A percentile compares a stretch with the other conserved stretches of the same genome.
phyloP scores from a whole-genome alignment of 1,140 invertebrate species.

The Radopholus similis region DNA sequence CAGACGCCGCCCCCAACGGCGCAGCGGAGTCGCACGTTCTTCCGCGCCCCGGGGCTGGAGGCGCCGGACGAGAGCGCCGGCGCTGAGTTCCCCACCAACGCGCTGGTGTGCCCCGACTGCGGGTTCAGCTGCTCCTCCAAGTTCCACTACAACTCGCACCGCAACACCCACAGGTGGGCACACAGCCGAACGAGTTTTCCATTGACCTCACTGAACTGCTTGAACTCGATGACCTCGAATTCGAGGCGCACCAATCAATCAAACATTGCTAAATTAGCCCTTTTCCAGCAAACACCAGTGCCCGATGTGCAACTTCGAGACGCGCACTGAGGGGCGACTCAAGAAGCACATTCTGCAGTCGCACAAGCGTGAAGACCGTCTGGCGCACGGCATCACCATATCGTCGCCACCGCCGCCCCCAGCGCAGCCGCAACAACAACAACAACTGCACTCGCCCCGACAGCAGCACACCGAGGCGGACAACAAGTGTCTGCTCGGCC shows the following conservation, averaged over 20 bases:
- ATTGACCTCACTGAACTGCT: too few relatives aligned
- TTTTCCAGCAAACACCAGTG: conserved; percentile 64
- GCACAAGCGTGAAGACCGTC: conserved; percentile 4
- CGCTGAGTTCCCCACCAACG: conserved; percentile 7
- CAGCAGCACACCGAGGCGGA: not conserved
- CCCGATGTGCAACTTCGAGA: conserved; percentile 66
- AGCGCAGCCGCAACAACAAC: not conserved
- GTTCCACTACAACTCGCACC: conserved; percentile 64
- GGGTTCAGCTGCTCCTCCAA: conserved; percentile 58
- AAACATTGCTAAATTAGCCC: too few relatives aligned
- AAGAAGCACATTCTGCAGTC: conserved; percentile 65
- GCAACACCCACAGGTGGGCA: conserved; percentile 65
- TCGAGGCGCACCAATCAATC: not conserved
- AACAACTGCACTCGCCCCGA: not conserved
- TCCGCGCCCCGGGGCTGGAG: conserved; percentile 39
- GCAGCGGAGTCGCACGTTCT: conserved; percentile 32
- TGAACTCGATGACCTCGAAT: not conserved
- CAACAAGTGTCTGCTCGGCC: not conserved
- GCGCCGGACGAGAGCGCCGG: conserved; percentile 22
- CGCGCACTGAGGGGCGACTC: conserved; percentile 66
- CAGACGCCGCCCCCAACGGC: not conserved
- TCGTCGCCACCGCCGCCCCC: not conserved
- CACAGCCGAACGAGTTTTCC: too few relatives aligned
- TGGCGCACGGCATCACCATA: not conserved
- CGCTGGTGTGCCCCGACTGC: conserved; percentile 59